Evolutionary conservation across 2,888 invertebrate genomes (phyloP), one percentile per base, ranked within the genome.

Genomic region (Alsophila aescularia): DNA sequence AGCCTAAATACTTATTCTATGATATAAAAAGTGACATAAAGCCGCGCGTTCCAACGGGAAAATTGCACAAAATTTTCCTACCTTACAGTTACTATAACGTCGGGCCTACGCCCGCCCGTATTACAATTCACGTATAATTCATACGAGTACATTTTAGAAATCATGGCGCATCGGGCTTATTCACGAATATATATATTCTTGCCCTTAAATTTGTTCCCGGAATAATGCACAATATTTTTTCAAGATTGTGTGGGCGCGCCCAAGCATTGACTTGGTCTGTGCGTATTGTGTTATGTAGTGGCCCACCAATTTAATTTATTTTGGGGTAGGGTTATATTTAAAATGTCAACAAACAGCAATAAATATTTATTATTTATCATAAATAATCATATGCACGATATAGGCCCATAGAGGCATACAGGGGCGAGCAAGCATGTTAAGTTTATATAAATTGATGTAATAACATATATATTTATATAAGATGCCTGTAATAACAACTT

Each of bases 11-110:
- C 73, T 62, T 61, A 39, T 55, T 67, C 70, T 64, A 59, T 66
- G 31, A 27, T 65, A 66, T 64, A 69, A 82, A 81, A 78, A 58
- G 16, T 10, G 12, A 12, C 21, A 74, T 74, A 79, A 66, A 56
- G 58, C 36, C 10, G 32, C 71, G 58, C 69, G 64, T 68, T 60
- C 69, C 62, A 64, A 61, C 58, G 67, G 82, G 89, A 90, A 89
- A 90, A 90, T 88, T 90, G 70, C 62, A 73, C 68, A 76, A 90
- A 89, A 75, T 85, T 89, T 89, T 90, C 88, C 90, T 76, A 70
- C 74, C 69, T 69, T 75, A 58, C 67, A 67, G 72, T 47, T 31
- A 50, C 12, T 51, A 48, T 64, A 59, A 58, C 62, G 62, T 60
- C 56, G 50, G 43, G 40, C 50, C 58, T 60, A 55, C 56, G 56